A percentile compares a stretch with the other conserved stretches of the same genome.
Conservation (phyloP, 2,113 vertebrate species). For the Pandion haliaetus region DNA sequence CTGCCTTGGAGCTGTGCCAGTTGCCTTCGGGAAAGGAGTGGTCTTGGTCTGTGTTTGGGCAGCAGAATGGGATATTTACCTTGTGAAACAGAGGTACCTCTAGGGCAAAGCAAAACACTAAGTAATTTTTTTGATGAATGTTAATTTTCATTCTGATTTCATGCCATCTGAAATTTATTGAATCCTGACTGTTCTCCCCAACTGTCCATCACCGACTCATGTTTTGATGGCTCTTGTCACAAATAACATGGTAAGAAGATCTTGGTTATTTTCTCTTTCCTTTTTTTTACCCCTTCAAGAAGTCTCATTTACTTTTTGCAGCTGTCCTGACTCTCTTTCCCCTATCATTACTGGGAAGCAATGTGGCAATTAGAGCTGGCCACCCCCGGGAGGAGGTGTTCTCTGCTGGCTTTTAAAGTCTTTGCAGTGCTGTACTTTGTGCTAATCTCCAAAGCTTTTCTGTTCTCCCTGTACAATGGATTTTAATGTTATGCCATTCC, state of each 20-base stretch:
- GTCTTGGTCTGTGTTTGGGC: not conserved
- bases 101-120: not conserved
- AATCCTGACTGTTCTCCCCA: not conserved
- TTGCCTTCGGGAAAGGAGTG: not conserved
- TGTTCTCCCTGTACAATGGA: not conserved
- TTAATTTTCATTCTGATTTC: not conserved
- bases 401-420: not conserved
- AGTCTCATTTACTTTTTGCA: constrained; percentile 13
- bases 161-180: not conserved
- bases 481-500: not conserved
- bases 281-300: not conserved
- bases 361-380: constrained; percentile 42
- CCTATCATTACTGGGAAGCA: constrained; percentile 23
- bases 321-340: not conserved
- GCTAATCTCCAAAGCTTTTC: not conserved
- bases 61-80: not conserved
- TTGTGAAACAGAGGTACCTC: not conserved
- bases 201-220: not conserved
- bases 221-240: not conserved
- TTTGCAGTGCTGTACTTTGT: not conserved
- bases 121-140: not conserved
- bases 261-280: not conserved
- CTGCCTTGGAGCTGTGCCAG: not conserved
- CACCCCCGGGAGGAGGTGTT: not conserved
- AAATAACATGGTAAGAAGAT: not conserved